phyloP scores from a whole-genome alignment of 2,797 vertebrate genomes.

The Florisuga fusca region DNA sequence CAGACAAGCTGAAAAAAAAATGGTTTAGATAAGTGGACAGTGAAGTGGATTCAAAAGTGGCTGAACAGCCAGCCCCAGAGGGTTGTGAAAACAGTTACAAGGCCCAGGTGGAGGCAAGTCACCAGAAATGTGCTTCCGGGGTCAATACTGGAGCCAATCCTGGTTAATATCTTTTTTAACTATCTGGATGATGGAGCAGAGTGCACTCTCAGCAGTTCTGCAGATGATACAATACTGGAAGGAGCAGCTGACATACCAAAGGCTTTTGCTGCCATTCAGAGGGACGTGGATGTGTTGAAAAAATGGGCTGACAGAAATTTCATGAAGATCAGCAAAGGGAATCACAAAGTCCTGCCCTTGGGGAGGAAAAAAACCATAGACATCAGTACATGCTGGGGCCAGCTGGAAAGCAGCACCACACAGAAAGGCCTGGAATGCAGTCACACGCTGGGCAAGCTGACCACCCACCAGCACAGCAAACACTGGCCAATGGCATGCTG shows the following conservation, averaged over 20 bases:
- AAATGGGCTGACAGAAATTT: not conserved
- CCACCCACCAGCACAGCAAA: not conserved
- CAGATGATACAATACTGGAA: not conserved
- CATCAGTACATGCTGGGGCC: not conserved
- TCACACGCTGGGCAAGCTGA: not conserved
- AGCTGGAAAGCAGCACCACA: not conserved
- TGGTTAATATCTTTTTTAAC: not conserved
- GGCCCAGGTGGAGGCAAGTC: too few relatives aligned
- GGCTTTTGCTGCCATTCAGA: not conserved
- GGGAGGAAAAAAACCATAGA: not conserved
- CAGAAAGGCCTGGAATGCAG: accelerated
- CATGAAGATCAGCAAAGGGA: not conserved
- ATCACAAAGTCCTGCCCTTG: not conserved
- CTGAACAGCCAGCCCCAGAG: too few relatives aligned
- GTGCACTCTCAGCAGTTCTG: not conserved
- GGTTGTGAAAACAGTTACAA: too few relatives aligned
- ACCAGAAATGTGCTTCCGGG: too few relatives aligned
- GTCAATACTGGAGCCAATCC: not conserved
- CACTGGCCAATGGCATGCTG: not conserved
- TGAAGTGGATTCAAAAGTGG: not conserved
- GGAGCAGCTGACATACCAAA: not conserved
- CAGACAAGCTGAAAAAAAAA: not conserved
- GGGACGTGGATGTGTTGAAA: not conserved
- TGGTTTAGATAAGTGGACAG: not conserved
- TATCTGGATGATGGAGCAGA: accelerated